phyloP scores from a whole-genome alignment of 2,888 invertebrate species.

The Argyresthia albistria region DNA sequence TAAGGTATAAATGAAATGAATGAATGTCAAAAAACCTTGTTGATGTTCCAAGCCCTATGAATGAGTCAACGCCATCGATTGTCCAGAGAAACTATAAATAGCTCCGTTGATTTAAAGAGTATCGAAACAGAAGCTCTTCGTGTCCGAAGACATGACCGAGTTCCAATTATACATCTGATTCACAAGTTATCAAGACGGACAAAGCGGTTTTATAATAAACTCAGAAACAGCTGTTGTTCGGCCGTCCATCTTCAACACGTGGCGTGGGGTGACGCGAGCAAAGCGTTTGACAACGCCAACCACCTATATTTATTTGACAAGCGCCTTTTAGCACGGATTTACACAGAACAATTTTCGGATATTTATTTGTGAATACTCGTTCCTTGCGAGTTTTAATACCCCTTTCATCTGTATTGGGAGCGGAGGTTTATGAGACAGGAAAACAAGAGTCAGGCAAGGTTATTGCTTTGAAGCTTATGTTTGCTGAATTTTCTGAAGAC shows the following conservation, averaged over 20 bases:
- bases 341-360: not conserved
- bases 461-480: too few relatives aligned
- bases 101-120: slow-evolving; percentile 1
- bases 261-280: too few relatives aligned
- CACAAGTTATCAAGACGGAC: slow-evolving; percentile 13
- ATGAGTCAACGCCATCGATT: not conserved
- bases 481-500: too few relatives aligned
- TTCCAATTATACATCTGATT: slow-evolving; percentile 37
- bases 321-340: not conserved
- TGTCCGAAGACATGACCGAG: slow-evolving; percentile 28
- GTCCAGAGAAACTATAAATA: not conserved
- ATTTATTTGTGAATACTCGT: not conserved
- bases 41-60: too few relatives aligned
- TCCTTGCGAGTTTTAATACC: not conserved
- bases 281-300: slow-evolving; percentile 31
- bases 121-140: slow-evolving; percentile 2
- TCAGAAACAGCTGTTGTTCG: too few relatives aligned
- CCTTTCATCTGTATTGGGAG: not conserved
- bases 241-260: too few relatives aligned
- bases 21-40: too few relatives aligned
- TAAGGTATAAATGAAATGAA: too few relatives aligned
- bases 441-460: not conserved
- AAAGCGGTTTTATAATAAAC: too few relatives aligned
- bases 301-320: slow-evolving; percentile 28
- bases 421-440: not conserved